Percentiles rank a stretch among this genome's conserved stretches.
Conservation (phyloP, 1,140 invertebrate species). For the Listronotus bonariensis region DNA sequence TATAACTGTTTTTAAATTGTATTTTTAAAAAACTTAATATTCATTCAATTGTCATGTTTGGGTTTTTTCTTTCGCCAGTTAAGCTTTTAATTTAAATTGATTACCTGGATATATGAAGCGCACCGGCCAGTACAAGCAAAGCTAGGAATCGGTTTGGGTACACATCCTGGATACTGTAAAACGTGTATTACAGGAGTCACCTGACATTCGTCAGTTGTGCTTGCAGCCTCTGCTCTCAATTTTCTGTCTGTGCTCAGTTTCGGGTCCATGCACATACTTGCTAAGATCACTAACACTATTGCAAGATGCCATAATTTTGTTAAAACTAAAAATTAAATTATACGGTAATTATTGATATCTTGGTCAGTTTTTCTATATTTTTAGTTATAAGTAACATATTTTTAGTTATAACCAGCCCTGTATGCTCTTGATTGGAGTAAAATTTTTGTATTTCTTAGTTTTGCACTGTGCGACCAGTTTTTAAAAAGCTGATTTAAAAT, state of each 20-base stretch:
- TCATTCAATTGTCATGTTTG: no score
- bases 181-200: constrained; percentile 91
- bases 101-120: constrained; percentile 88
- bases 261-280: constrained; percentile 51
- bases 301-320: constrained; percentile 37
- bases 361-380: no score
- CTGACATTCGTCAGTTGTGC: constrained; percentile 80
- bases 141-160: constrained; percentile 90
- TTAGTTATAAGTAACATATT: no score
- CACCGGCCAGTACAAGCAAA: constrained; percentile 91
- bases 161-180: constrained; percentile 87
- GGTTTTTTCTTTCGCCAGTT: no score
- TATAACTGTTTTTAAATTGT: no score
- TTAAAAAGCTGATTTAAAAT: no score
- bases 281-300: constrained; percentile 43
- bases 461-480: no score
- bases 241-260: constrained; percentile 39
- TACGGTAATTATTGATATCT: constrained; percentile 5
- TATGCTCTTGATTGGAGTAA: no score
- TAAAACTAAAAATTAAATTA: constrained; percentile 38
- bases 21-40: no score
- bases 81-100: no score
- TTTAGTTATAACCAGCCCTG: no score
- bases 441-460: no score
- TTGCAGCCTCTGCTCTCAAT: constrained; percentile 49